Conservation (phyloP, 2,113 vertebrate genomes). For the Lipotes vexillifer region DNA sequence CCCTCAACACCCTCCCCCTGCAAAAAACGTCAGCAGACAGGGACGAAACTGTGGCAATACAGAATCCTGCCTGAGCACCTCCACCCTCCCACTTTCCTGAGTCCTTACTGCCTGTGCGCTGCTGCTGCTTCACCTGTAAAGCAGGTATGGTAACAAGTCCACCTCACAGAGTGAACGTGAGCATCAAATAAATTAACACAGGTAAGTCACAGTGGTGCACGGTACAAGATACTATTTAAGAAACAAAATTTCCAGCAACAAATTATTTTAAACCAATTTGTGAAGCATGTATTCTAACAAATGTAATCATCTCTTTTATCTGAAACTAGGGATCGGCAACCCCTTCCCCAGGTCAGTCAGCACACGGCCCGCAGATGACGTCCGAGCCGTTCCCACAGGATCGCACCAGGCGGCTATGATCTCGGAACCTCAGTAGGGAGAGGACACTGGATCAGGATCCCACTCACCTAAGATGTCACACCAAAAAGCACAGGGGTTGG, state of each 20-base stretch:
- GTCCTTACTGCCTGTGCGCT: rapidly evolving
- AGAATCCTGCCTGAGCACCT: rapidly evolving
- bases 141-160: rapidly evolving
- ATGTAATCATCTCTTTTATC: neutral
- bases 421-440: neutral
- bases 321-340: too few species aligned
- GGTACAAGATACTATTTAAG: rapidly evolving
- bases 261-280: neutral
- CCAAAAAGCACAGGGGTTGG: neutral
- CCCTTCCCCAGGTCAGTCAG: rapidly evolving
- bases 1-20: neutral
- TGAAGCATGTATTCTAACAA: neutral
- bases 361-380: rapidly evolving
- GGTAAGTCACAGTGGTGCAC: rapidly evolving
- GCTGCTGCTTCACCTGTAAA: rapidly evolving
- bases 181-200: rapidly evolving
- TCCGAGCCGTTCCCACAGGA: rapidly evolving
- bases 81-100: rapidly evolving
- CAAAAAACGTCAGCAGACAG: neutral
- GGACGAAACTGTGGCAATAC: rapidly evolving
- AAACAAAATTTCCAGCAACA: neutral
- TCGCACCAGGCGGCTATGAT: rapidly evolving
- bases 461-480: neutral
- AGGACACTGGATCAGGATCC: rapidly evolving
- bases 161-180: rapidly evolving